These are phyloP conservation scores for Asteroscopus sphinx DNA, from an alignment of 2,888 invertebrate species.

Conservation along the genomic window DNA sequence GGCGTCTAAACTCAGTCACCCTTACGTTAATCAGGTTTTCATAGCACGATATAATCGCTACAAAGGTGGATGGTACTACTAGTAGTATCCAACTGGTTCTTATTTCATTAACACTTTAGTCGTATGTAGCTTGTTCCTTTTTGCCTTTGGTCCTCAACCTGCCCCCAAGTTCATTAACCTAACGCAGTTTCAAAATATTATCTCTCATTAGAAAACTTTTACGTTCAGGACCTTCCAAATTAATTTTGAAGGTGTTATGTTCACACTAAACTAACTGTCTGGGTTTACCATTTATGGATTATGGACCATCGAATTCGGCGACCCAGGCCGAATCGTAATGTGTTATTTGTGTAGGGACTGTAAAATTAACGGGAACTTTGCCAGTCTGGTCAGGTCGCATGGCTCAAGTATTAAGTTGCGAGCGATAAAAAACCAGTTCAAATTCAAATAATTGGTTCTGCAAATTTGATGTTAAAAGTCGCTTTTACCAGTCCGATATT, in stretches of 20 bases:
- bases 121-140: neutral
- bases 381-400: constrained; percentile 60
- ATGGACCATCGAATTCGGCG: constrained; percentile 69
- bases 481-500: too few species aligned
- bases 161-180: constrained; percentile 22
- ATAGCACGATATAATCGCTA: constrained; percentile 23
- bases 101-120: constrained; percentile 1
- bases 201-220: constrained; percentile 19
- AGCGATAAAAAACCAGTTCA: constrained; percentile 22
- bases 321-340: constrained; percentile 78
- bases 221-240: constrained; percentile 21
- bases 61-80: constrained; percentile 15
- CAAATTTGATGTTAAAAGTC: too few species aligned
- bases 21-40: constrained; percentile 43
- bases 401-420: constrained; percentile 48
- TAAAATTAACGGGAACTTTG: constrained; percentile 81
- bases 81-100: constrained; percentile 7
- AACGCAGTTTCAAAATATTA: neutral
- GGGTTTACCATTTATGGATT: constrained; percentile 68
- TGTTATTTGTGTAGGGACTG: constrained; percentile 72
- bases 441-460: too few species aligned
- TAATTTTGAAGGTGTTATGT: constrained; percentile 35
- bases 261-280: constrained; percentile 59
- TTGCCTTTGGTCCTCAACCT: neutral
- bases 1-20: constrained; percentile 35